phyloP scores from a whole-genome alignment of 2,113 vertebrate genomes.

The Archocentrus centrarchus region DNA sequence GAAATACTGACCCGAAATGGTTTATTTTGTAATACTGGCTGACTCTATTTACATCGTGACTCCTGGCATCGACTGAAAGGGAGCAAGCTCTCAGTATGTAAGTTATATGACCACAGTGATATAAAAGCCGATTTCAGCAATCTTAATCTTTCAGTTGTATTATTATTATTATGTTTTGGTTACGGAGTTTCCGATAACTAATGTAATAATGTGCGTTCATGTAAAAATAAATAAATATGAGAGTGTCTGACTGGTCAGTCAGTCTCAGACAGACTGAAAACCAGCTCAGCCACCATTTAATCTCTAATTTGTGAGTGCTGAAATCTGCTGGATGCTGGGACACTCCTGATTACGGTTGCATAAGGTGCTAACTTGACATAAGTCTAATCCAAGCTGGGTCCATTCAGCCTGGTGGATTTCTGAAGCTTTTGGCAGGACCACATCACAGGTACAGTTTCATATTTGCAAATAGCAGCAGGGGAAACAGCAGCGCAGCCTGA shows the following conservation, averaged over 20 bases:
- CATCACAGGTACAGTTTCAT: not conserved
- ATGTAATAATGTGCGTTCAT: not conserved
- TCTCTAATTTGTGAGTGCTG: not conserved
- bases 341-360: conserved; percentile 26
- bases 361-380: conserved; percentile 12
- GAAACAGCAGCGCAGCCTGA: not conserved
- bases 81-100: no score
- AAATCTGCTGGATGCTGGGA: not conserved
- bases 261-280: not conserved
- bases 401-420: not conserved
- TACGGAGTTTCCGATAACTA: no score
- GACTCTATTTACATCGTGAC: no score
- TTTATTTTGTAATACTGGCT: no score
- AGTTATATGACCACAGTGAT: no score
- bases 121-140: no score
- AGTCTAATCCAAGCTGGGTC: conserved; percentile 25
- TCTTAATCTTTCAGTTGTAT: no score
- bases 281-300: conserved; percentile 19
- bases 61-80: no score
- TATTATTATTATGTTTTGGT: no score
- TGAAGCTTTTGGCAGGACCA: not conserved
- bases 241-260: not conserved
- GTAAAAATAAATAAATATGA: no score
- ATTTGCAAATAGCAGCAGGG: not conserved
- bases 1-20: no score